Conservation (phyloP, 2,797 vertebrate genomes). For the Chiloscyllium punctatum region DNA sequence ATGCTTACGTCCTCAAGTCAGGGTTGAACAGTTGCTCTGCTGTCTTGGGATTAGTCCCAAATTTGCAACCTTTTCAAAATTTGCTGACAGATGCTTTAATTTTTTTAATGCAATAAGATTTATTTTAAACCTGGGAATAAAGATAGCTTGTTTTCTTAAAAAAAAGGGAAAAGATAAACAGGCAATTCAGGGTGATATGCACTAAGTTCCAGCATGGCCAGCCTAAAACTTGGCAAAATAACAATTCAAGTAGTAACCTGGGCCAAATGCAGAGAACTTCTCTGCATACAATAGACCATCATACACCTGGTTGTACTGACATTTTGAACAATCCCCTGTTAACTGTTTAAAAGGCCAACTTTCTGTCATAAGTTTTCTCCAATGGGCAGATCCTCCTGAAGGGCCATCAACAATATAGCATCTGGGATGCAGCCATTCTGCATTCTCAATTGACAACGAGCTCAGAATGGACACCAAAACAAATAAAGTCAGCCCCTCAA, state of each 20-base stretch:
- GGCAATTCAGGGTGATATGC: neutral
- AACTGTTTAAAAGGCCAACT: neutral
- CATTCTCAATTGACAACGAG: neutral
- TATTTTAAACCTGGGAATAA: neutral
- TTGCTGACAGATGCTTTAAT: neutral
- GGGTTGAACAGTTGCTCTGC: neutral
- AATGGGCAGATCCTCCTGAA: neutral
- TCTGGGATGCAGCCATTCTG: neutral
- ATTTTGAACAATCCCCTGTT: neutral
- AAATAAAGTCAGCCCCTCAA: too few relatives aligned
- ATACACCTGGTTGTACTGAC: neutral
- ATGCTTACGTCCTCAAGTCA: neutral
- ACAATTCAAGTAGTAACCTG: neutral
- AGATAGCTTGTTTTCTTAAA: neutral
- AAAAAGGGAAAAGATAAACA: neutral
- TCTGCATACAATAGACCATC: neutral
- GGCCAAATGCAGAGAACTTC: neutral
- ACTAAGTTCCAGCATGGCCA: neutral
- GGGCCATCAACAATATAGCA: neutral
- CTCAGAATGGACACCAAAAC: neutral
- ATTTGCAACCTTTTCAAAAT: neutral
- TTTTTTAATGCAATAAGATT: neutral
- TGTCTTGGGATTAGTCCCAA: neutral
- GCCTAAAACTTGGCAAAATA: neutral
- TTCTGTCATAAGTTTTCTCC: neutral